Conservation (phyloP, 2,113 vertebrate genomes). For the Platycercus adscitus region DNA sequence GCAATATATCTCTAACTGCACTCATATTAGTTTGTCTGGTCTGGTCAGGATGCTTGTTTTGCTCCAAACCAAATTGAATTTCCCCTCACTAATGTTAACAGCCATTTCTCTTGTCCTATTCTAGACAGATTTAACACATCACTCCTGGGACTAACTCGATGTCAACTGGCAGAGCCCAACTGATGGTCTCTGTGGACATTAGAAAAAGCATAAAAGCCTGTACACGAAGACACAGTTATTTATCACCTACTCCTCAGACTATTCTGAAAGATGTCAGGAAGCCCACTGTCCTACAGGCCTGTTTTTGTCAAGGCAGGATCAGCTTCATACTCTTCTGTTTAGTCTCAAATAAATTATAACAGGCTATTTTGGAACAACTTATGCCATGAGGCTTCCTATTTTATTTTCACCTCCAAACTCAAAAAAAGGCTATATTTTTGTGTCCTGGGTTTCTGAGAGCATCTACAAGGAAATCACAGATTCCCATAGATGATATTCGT, state of each 20-base stretch:
- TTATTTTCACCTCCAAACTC: background rate
- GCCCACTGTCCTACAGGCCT: background rate
- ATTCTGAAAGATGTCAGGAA: background rate
- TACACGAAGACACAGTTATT: background rate
- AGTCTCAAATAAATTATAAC: background rate
- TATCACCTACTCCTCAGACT: background rate
- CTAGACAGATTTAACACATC: constrained; percentile 18
- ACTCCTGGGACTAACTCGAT: background rate
- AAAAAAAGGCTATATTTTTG: background rate
- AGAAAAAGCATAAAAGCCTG: background rate
- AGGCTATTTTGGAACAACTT: background rate
- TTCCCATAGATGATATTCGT: background rate
- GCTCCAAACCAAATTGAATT: constrained; percentile 33
- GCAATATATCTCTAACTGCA: constrained; percentile 24
- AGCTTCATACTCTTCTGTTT: background rate
- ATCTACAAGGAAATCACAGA: background rate
- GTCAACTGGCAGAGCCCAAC: background rate
- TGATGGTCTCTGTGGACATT: background rate
- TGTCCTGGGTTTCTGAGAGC: background rate
- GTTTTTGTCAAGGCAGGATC: background rate
- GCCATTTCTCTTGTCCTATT: background rate
- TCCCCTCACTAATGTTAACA: constrained; percentile 11
- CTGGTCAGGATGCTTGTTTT: background rate
- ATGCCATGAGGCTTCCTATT: background rate
- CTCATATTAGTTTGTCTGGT: background rate